Percentiles rank a stretch among this genome's conserved stretches.
Conservation (phyloP, 2,797 vertebrate species). For the Poeciliopsis turneri region DNA sequence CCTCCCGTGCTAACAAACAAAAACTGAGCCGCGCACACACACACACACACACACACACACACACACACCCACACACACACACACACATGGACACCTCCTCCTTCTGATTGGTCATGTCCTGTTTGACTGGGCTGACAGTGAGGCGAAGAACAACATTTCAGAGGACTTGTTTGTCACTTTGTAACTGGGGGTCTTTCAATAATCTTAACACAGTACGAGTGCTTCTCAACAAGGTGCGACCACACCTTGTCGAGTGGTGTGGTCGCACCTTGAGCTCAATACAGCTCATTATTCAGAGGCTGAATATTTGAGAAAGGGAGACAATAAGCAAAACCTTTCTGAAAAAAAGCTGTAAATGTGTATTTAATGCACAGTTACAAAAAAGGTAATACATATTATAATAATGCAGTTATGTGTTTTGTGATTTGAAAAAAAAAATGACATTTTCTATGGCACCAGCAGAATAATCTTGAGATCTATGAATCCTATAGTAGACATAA, state of each 20-base stretch:
- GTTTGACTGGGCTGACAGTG: conserved; percentile 65
- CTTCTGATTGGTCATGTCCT: conserved; percentile 45
- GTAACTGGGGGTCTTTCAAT: conserved; percentile 49
- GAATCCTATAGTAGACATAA: conserved; percentile 37
- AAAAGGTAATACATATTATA: not conserved
- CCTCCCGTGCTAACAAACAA: conserved; percentile 57
- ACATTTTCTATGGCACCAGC: conserved; percentile 25
- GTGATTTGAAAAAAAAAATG: not conserved
- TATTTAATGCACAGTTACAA: not conserved
- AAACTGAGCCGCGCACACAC: conserved; percentile 36
- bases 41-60: conserved; percentile 7
- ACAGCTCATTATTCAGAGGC: conserved; percentile 19
- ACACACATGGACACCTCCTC: conserved; percentile 38
- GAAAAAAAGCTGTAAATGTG: not conserved
- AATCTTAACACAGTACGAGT: conserved; percentile 64
- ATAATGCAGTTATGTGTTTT: not conserved
- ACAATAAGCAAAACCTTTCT: not conserved
- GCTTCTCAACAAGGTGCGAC: conserved; percentile 68
- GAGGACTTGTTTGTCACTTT: conserved; percentile 48
- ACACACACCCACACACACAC: conserved; percentile 8
- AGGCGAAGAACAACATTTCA: conserved; percentile 66
- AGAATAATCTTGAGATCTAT: conserved; percentile 9
- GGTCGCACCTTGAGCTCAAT: too few relatives aligned
- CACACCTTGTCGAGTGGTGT: not conserved
- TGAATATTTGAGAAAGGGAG: conserved; percentile 9